phyloP scores from a whole-genome alignment of 2,113 vertebrate genomes.

The Notiomystis cincta region DNA sequence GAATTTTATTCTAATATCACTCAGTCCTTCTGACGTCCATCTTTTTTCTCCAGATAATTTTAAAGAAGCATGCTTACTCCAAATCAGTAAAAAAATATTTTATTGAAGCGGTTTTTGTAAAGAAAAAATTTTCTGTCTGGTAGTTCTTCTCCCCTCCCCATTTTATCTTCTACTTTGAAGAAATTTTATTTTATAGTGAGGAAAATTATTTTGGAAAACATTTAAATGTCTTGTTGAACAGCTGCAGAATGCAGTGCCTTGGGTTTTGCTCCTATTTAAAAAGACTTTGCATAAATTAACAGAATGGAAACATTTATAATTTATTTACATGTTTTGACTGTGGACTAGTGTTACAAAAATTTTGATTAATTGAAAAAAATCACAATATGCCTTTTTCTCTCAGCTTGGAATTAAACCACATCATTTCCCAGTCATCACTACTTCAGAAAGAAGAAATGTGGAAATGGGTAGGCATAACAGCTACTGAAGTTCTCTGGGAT shows the following conservation, averaged over 20 bases:
- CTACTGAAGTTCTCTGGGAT: neutral
- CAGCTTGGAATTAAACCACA: neutral
- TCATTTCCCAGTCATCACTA: neutral
- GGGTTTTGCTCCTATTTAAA: conserved; percentile 22
- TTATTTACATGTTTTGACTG: neutral
- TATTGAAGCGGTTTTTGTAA: neutral
- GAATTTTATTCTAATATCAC: conserved; percentile 10
- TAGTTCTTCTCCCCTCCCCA: neutral
- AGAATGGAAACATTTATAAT: neutral
- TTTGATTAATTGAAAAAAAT: neutral
- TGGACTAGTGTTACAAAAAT: neutral
- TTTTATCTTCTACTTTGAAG: neutral
- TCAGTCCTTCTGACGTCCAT: neutral
- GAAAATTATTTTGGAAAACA: neutral
- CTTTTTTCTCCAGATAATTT: neutral
- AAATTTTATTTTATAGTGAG: neutral
- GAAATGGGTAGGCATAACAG: neutral
- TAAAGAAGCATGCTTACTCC: neutral
- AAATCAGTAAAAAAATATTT: neutral
- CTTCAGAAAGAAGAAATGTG: neutral
- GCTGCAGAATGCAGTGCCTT: neutral
- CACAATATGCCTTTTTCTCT: neutral
- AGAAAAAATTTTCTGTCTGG: neutral
- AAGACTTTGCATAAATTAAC: conserved; percentile 1
- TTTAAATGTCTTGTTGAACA: neutral